Evolutionary conservation across 1,140 invertebrate genomes (phyloP), one percentile per base, ranked within the genome.

Genomic region (Dreissena polymorpha): DNA sequence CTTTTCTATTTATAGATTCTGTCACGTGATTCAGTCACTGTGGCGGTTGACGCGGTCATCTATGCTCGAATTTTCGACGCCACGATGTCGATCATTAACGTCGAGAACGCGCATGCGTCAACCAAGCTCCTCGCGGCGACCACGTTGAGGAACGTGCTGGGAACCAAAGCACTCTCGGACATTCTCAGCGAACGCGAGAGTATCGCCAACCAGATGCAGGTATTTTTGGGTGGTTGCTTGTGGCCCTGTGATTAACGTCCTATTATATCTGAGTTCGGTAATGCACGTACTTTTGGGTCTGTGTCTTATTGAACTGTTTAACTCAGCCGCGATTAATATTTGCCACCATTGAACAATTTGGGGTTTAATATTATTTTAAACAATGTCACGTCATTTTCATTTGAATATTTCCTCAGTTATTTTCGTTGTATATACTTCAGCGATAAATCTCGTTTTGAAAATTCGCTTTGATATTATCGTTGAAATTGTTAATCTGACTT

Each of bases 1-100:
- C 39, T 2, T 39, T 39, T 27, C 27, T n/a, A 21, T 25, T 51
- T 55, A 23, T 64, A 97, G 96, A 96, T 98, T 51, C 94, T 98
- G 65, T 97, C 96, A 3, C 96, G 97, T 93, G 97, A 98, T 92
- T 97, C 96, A 0, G 97, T 98, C 0, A 98, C 97, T 0, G 97
- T 98, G 0, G 96, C 96, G 10, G 97, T 98, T 13, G 97, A 98
- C 91, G 97, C 97, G 5, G 94, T 94, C 10, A 96, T 98, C n/a
- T 98, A 98, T 91, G 98, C 97, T 91, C 94, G 96, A 84, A 96
- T 97, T 85, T 97, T 97, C 89, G 98, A 99, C 93, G 97, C 98
- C 18, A 98, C 97, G 0, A 97, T 98, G 83, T 98, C 97, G 53
- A 97, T 99, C 85, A 97, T 97, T 53, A 99, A 99, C 92, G 98